Conservation (phyloP, 2,888 invertebrate genomes). For the Drosophila longiperda region DNA sequence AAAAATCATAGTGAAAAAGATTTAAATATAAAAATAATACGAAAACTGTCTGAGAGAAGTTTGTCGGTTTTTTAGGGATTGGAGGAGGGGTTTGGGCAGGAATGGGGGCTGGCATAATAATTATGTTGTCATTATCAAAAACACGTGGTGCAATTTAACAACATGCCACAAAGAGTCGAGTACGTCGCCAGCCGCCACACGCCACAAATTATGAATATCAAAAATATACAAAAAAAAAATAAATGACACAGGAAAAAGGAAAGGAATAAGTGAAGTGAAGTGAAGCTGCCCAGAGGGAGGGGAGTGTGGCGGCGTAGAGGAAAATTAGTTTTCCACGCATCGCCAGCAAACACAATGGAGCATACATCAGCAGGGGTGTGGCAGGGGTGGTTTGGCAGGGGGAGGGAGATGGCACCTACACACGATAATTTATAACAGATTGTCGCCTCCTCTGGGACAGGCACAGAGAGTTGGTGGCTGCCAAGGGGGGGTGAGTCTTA, state of each 20-base stretch:
- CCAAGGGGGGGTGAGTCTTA: slow-evolving; percentile 3
- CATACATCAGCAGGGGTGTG: slow-evolving; percentile 43
- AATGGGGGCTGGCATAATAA: slow-evolving; percentile 42
- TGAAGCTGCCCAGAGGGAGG: neutral
- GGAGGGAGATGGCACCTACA: slow-evolving; percentile 71
- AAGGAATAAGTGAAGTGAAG: slow-evolving; percentile 12
- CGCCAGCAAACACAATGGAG: slow-evolving; percentile 83
- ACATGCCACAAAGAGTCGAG: slow-evolving; percentile 53
- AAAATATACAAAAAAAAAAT: slow-evolving; percentile 50
- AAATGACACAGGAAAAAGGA: slow-evolving; percentile 65
- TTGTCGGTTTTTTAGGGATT: neutral
- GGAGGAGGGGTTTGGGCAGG: neutral
- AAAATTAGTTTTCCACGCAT: slow-evolving; percentile 85
- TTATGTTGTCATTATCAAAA: slow-evolving; percentile 84
- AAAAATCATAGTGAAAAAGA: neutral
- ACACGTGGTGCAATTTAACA: slow-evolving; percentile 84
- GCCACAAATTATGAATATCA: slow-evolving; percentile 78
- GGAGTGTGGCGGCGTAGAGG: slow-evolving; percentile 17
- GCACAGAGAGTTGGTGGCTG: neutral
- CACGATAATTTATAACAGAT: slow-evolving; percentile 83
- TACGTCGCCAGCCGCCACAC: slow-evolving; percentile 56
- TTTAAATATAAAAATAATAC: neutral
- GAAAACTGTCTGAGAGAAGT: neutral
- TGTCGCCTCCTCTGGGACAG: slow-evolving; percentile 63
- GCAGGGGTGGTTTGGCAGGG: neutral